These are phyloP conservation scores for Boleophthalmus pectinirostris DNA, from an alignment of 2,113 vertebrate genomes.

Conservation along the genomic window DNA sequence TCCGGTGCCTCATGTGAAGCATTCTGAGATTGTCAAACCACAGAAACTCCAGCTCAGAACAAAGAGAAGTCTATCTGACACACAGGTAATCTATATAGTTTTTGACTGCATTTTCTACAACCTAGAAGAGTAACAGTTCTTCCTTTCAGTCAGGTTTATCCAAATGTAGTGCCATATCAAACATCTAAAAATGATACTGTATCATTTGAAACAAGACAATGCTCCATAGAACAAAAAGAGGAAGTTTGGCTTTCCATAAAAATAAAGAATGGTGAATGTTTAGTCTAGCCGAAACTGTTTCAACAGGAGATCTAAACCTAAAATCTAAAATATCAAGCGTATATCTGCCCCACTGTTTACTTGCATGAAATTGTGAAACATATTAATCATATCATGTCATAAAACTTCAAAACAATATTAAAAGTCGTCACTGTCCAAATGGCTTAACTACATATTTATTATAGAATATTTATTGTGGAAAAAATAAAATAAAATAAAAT, in stretches of 20 bases:
- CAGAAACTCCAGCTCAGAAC: slow-evolving; percentile 52
- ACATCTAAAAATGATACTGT: neutral
- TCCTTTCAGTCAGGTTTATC: slow-evolving; percentile 56
- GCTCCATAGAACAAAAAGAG: neutral
- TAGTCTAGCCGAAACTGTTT: neutral
- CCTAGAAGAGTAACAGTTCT: neutral
- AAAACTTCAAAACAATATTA: neutral
- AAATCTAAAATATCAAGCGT: no score
- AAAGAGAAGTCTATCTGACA: slow-evolving; percentile 64
- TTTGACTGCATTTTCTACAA: neutral
- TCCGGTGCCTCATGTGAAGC: slow-evolving; percentile 60
- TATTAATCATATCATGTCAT: neutral
- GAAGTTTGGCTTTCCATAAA: neutral
- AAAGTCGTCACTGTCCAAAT: neutral
- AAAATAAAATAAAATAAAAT: neutral
- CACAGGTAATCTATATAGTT: slow-evolving; percentile 51
- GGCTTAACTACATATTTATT: neutral
- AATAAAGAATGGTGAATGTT: neutral
- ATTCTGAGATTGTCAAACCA: slow-evolving; percentile 77
- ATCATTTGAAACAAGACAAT: neutral
- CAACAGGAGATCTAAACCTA: neutral
- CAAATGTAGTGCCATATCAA: slow-evolving; percentile 69
- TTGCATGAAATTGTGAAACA: neutral
- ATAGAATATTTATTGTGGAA: neutral
- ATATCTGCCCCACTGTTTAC: neutral